These are phyloP conservation scores for Gonioctena quinquepunctata DNA, from an alignment of 1,140 invertebrate genomes.

Conservation along the genomic window DNA sequence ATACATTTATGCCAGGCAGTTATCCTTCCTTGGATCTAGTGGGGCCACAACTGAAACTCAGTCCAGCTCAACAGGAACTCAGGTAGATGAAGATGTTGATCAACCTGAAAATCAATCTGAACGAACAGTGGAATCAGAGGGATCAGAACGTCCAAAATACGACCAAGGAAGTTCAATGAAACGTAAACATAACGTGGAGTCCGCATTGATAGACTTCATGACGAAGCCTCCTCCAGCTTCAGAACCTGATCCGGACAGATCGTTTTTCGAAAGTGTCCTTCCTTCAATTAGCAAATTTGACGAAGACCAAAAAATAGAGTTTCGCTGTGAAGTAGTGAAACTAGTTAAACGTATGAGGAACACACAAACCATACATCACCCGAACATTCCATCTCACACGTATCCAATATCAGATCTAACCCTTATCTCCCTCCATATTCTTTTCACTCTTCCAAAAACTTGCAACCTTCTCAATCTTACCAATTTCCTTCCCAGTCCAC, in stretches of 20 bases:
- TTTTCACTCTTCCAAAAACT: not conserved
- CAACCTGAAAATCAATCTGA: not conserved
- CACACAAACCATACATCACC: not conserved
- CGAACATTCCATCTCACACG: not conserved
- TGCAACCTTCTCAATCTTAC: not conserved
- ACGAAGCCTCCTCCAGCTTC: not conserved
- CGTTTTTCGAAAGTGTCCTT: slow-evolving; percentile 14
- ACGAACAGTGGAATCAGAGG: not conserved
- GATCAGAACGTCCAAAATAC: not conserved
- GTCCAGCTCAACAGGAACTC: not conserved
- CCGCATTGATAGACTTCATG: slow-evolving; percentile 1
- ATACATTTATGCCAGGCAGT: slow-evolving; percentile 17
- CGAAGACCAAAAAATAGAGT: slow-evolving; percentile 13
- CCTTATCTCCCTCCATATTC: no score
- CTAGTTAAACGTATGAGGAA: not conserved
- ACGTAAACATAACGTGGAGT: slow-evolving; percentile 12
- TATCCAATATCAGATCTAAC: not conserved
- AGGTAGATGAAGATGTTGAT: not conserved
- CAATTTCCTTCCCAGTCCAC: not conserved
- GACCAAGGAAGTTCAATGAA: not conserved
- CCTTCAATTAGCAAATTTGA: slow-evolving; percentile 10
- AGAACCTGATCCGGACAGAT: slow-evolving; percentile 9
- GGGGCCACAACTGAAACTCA: slow-evolving; percentile 11
- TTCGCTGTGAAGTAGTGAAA: not conserved
- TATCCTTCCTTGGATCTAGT: slow-evolving; percentile 8